Conservation (phyloP, 1,140 invertebrate species). For the Drosophila lacertosa region DNA sequence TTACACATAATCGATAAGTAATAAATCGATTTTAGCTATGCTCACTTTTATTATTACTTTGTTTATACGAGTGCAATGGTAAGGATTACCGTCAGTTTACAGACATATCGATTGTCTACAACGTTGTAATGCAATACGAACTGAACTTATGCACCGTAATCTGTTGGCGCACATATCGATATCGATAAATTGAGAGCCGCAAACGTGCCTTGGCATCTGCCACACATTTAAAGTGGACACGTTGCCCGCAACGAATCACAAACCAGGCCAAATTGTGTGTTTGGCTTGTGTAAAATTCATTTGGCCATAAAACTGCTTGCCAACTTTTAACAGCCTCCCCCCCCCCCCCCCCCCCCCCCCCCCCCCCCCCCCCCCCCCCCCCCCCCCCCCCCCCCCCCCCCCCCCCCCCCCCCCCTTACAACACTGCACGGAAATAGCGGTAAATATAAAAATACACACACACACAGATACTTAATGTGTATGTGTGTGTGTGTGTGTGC, state of each 20-base stretch:
- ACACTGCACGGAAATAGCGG: constrained; percentile 79
- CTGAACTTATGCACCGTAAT: neutral
- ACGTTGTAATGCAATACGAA: neutral
- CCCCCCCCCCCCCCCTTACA: constrained; percentile 34
- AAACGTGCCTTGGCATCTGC: neutral
- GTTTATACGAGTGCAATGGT: too few species aligned
- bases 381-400: too few species aligned
- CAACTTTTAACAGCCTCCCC: neutral
- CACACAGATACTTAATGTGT: constrained; percentile 31
- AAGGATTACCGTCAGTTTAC: too few species aligned
- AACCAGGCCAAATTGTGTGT: constrained; percentile 68
- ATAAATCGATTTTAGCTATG: too few species aligned
- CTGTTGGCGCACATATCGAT: constrained; percentile 7
- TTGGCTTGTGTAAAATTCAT: constrained; percentile 75
- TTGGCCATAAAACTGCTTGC: constrained; percentile 68
- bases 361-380: too few species aligned
- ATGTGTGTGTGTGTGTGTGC: constrained; percentile 52
- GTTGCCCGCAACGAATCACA: constrained; percentile 57
- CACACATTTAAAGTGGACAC: constrained; percentile 18
- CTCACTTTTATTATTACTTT: too few species aligned
- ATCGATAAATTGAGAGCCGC: constrained; percentile 6
- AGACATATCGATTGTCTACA: neutral
- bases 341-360: too few species aligned
- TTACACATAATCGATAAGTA: too few species aligned
- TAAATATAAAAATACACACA: constrained; percentile 78